Base-by-base conservation (phyloP, 30 jellyfish, hydroid and myxozoan species). In the Rhopilema esculentum region DNA sequence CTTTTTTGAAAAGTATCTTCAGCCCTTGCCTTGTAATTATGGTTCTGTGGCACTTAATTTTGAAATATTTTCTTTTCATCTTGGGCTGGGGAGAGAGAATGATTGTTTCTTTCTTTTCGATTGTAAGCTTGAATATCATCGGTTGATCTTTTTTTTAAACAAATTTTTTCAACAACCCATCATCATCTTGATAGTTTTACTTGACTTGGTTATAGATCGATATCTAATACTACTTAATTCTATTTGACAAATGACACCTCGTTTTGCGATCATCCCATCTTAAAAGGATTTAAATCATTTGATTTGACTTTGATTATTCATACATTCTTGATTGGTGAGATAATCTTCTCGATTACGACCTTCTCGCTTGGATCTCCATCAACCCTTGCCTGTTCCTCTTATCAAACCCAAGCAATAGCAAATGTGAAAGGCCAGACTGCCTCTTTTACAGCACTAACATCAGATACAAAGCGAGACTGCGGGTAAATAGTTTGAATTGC, bases 241-340 rank as follows among this genome's bases (percentile, higher is more conserved):
- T 19, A 8, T 73, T 33, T 73, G 22, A 40, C 84, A 73, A 64
- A 9, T 30, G 70, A 30, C 49, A 33, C 84, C 69, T 73, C 69
- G 51, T 31, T 73, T 32, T 12, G 26, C 4, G 82, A 71, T 67
- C 23, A 20, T 20, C n/a, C 49, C 49, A 8, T 67, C 49, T 40
- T 40, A 40, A 40, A 40, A 12, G 57, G 57, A 40, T 40, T 40
- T 40, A 40, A 40, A 40, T 40, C 57, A 12, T 40, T 40, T 40
- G 57, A 40, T 40, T 40, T 40, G 57, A 40, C 57, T 40, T 40
- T 40, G 57, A 40, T 40, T 6, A 40, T 40, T 40, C 9, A 40
- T 40, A 40, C 57, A 40, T 40, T 40, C 57, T 40, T 12, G 57
- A 40, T 12, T 2, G 12, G 9, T 12, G 12, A 2, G 9, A 40